These are phyloP conservation scores for Heliangelus exortis DNA, from an alignment of 2,797 vertebrate genomes.

Conservation along the genomic window DNA sequence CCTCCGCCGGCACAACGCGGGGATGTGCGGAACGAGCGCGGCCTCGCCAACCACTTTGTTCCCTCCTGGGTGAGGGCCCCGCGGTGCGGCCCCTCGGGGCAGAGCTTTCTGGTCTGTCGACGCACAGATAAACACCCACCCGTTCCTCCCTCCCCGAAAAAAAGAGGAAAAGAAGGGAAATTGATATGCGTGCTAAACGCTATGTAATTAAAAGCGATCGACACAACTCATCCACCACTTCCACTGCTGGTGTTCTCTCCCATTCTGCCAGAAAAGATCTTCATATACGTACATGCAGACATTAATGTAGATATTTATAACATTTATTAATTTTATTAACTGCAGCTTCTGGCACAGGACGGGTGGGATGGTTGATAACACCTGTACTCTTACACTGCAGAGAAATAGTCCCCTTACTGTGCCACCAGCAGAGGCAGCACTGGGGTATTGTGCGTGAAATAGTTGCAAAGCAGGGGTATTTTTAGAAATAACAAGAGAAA, in stretches of 20 bases:
- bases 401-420: conserved; percentile 49
- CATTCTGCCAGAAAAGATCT: not conserved
- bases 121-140: not conserved
- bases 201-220: not conserved
- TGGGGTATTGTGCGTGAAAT: rapidly evolving
- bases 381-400: not conserved
- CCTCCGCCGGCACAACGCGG: not conserved
- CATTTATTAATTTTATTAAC: not conserved
- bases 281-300: not conserved
- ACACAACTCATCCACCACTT: not conserved
- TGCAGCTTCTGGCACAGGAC: not conserved
- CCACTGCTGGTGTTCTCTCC: not conserved
- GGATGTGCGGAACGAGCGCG: rapidly evolving
- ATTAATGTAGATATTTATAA: too few relatives aligned
- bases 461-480: not conserved
- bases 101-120: not conserved
- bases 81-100: too few relatives aligned
- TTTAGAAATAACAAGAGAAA: not conserved
- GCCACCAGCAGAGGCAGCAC: not conserved
- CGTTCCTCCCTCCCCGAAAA: too few relatives aligned
- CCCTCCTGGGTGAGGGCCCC: not conserved
- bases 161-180: not conserved
- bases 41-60: not conserved
- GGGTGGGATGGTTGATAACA: too few relatives aligned
- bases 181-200: not conserved